Base-by-base conservation (phyloP, 2,113 vertebrate genomes). In the Lepisosteus osseus region DNA sequence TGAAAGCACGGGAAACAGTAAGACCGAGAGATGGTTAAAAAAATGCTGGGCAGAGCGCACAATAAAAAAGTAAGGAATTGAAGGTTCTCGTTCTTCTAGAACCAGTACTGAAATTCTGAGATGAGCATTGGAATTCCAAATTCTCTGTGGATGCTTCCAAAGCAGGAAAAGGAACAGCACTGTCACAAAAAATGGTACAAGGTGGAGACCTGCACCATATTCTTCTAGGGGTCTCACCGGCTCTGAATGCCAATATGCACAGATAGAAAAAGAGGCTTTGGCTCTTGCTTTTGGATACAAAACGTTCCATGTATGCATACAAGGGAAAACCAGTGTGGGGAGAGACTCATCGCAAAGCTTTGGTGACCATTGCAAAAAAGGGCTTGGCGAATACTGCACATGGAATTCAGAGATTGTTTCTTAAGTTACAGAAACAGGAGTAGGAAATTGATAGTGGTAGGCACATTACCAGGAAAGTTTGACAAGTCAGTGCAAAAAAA, bases 201-300 rank as follows among this genome's bases (percentile, higher is more conserved):
- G 69, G n/a, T 61, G 69, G 55, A 14, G 69, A 40, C 69, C 69
- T 7, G 56, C 61, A 62, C 45, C 59, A 71, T 71, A 71, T 62
- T 14, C 61, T 3, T 63, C 59, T 12, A 62, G 59, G 56, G 69
- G 57, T 14, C 44, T 62, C 9, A 63, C 43, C 7, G 7, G 6
- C 7, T n/a, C 69, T 45, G 69, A 71, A n/a, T 63, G 61, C 12
- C 42, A 63, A 4, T 71, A 71, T 47, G 57, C 57, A 9, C 59
- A 71, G 44, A 71, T 71, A n/a, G 69, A 71, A 51, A 70, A 70
- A 70, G 68, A 70, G 56, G 68, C 68, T 44, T 56, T 70, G 44
- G 54, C 13, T 5, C 56, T 63, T 14, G 41, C 43, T 6, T 71
- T 47, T 51, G 42, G 41, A 51, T 71, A 59, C 15, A 14, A 71